Evolutionary conservation across 2,888 invertebrate genomes (phyloP).

Genomic region (Anaspis maculata): DNA sequence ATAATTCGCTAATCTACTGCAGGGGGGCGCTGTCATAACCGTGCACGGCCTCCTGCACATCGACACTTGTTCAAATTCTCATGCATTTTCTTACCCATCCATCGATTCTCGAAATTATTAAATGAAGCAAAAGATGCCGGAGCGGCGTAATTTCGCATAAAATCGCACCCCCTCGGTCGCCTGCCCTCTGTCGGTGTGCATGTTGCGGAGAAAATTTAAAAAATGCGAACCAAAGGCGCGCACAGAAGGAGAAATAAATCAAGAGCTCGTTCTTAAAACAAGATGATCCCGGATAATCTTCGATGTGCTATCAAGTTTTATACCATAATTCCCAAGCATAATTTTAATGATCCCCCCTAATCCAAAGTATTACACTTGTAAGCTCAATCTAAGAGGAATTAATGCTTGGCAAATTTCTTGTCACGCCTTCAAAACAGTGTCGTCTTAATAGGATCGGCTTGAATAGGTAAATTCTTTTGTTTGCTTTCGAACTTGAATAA

Average conservation of each 20-base stretch:
- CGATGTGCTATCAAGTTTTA: slow-evolving; percentile 45
- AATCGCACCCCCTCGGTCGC: too few relatives aligned
- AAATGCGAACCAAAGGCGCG: background rate
- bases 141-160: too few relatives aligned
- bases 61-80: slow-evolving; percentile 37
- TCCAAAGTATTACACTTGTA: slow-evolving; percentile 43
- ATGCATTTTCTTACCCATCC: slow-evolving; percentile 25
- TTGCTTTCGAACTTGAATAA: too few relatives aligned
- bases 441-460: slow-evolving; percentile 21
- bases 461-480: slow-evolving; percentile 19
- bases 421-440: slow-evolving; percentile 35
- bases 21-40: slow-evolving; percentile 31
- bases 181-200: too few relatives aligned
- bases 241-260: slow-evolving; percentile 26
- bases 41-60: slow-evolving; percentile 22
- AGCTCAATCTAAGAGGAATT: slow-evolving; percentile 42
- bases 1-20: slow-evolving; percentile 40
- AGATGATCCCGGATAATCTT: slow-evolving; percentile 43
- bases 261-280: slow-evolving; percentile 37
- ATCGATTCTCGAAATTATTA: slow-evolving; percentile 13
- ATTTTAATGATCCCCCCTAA: slow-evolving; percentile 45
- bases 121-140: slow-evolving; percentile 2
- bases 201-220: background rate
- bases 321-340: slow-evolving; percentile 44
- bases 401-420: slow-evolving; percentile 40